These are phyloP conservation scores for Drosophila ustulata DNA, from an alignment of 2,888 invertebrate genomes.

Conservation along the genomic window DNA sequence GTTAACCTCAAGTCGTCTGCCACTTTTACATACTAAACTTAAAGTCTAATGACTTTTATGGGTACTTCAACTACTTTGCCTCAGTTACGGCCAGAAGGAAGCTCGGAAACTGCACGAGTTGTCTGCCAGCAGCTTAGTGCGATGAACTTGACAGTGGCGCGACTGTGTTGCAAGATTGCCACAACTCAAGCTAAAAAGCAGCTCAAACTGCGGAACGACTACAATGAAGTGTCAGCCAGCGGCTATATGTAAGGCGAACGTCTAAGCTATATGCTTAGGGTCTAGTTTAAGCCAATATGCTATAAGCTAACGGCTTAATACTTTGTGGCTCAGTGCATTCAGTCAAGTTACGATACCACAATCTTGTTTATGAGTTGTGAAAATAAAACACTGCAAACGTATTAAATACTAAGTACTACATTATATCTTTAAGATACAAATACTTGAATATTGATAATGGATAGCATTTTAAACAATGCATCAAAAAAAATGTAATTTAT, in stretches of 20 bases:
- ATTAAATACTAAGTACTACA: neutral
- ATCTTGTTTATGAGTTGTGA: neutral
- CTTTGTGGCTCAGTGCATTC: constrained; percentile 6
- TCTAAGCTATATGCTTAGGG: constrained; percentile 27
- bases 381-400: neutral
- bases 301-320: constrained; percentile 17
- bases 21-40: constrained; percentile 49
- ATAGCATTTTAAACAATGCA: neutral
- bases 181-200: constrained; percentile 47
- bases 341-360: neutral
- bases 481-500: neutral
- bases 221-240: constrained; percentile 22
- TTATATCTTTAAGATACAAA: neutral
- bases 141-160: constrained; percentile 56
- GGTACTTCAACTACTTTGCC: constrained; percentile 42
- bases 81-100: constrained; percentile 22
- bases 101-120: constrained; percentile 4
- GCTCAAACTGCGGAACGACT: constrained; percentile 11
- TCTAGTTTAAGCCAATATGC: constrained; percentile 20
- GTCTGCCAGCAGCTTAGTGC: constrained; percentile 42
- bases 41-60: constrained; percentile 71
- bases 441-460: neutral
- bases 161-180: constrained; percentile 42
- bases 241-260: constrained; percentile 45
- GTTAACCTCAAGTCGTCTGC: constrained; percentile 55